Evolutionary conservation across 2,888 invertebrate species (phyloP).

Genomic region (Euspilapteryx auroguttella): DNA sequence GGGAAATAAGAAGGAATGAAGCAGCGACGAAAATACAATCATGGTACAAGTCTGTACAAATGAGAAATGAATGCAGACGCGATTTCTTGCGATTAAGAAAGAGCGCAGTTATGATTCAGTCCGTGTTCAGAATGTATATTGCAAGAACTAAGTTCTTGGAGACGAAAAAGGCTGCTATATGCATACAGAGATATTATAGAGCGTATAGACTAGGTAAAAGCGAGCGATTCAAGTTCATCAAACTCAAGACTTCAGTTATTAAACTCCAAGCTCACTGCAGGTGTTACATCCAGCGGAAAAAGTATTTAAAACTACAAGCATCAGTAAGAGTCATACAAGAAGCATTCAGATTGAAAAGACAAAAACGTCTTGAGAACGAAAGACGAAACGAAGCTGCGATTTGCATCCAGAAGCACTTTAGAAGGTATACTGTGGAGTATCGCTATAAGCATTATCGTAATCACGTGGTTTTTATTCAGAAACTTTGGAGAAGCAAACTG

Average conservation of each 20-base stretch:
- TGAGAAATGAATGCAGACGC: constrained; percentile 19
- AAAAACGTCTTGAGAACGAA: constrained; percentile 14
- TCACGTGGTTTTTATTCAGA: constrained; percentile 29
- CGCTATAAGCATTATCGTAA: constrained; percentile 20
- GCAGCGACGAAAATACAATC: constrained; percentile 32
- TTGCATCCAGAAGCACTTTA: constrained; percentile 31
- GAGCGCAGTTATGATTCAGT: constrained; percentile 27
- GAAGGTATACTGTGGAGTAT: constrained; percentile 23
- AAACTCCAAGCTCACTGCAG: constrained; percentile 22
- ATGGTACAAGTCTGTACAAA: constrained; percentile 26
- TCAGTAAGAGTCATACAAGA: constrained; percentile 30
- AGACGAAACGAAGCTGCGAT: constrained; percentile 21
- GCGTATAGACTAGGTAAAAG: background rate
- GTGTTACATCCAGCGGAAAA: constrained; percentile 20
- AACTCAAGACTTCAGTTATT: constrained; percentile 11
- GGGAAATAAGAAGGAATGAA: constrained; percentile 12
- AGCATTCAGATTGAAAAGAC: constrained; percentile 26
- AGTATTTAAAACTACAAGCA: constrained; percentile 18
- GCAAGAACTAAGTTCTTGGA: constrained; percentile 17
- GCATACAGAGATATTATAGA: constrained; percentile 3
- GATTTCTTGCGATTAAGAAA: constrained; percentile 20
- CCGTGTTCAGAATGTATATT: constrained; percentile 26
- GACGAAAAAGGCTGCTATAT: constrained; percentile 16
- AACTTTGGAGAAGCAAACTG: constrained; percentile 36
- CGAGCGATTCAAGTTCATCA: constrained; percentile 15